Evolutionary conservation across 1,140 invertebrate species (phyloP).

Genomic region (Zelostemma sp.): DNA sequence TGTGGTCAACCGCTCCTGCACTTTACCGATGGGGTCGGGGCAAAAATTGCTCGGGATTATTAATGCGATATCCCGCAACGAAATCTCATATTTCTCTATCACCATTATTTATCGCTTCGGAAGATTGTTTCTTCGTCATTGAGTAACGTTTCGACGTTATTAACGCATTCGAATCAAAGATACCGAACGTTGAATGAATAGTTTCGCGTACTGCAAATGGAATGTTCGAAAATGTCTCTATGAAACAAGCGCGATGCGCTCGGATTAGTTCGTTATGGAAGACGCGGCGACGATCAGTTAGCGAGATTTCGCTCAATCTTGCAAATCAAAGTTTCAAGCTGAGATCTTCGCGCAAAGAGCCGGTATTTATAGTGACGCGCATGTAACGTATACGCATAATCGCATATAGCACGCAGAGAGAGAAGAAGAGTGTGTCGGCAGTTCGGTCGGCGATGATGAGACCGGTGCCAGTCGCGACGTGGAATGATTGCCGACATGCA

Average conservation of each 20-base stretch:
- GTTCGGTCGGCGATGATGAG: conserved; percentile 47
- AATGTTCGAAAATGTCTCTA: no score
- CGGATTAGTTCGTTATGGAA: no score
- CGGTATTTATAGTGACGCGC: conserved; percentile 50
- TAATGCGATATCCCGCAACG: not conserved
- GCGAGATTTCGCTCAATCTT: conserved; percentile 30
- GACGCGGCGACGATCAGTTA: no score
- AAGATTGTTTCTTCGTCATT: no score
- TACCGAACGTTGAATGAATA: no score
- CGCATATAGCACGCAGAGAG: conserved; percentile 31
- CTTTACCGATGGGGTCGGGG: conserved; percentile 10
- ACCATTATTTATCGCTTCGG: no score
- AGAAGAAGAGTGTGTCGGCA: conserved; percentile 39
- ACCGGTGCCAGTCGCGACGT: conserved; percentile 41
- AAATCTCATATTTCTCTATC: no score
- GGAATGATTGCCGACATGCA: conserved; percentile 51
- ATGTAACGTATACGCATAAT: conserved; percentile 44
- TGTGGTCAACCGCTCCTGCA: conserved; percentile 22
- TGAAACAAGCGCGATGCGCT: no score
- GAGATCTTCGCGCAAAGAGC: conserved; percentile 30
- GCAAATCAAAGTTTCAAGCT: conserved; percentile 39
- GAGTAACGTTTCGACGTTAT: no score
- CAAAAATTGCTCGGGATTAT: conserved; percentile 13
- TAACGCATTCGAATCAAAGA: no score
- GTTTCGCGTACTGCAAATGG: no score